phyloP scores from a whole-genome alignment of 2,797 vertebrate genomes.

The Pristis pectinata region DNA sequence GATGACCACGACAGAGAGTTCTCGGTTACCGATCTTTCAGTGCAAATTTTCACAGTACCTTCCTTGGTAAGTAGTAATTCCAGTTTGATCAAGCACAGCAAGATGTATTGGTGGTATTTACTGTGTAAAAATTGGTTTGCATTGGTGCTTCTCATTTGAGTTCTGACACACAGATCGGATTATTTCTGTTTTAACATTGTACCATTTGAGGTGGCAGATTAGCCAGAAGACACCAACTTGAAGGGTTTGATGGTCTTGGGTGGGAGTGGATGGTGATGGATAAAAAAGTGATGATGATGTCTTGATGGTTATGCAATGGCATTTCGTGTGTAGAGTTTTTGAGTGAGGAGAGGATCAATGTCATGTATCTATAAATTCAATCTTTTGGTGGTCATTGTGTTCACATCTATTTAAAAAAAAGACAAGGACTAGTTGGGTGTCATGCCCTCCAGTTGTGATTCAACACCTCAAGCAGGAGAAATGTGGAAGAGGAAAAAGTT shows the following conservation, averaged over 20 bases:
- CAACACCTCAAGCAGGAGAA: background rate
- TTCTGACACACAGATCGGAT: slow-evolving; percentile 37
- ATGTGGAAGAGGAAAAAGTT: background rate
- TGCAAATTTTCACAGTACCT: slow-evolving; percentile 95
- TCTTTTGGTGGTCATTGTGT: background rate
- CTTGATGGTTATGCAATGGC: background rate
- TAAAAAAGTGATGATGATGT: background rate
- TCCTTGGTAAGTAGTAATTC: slow-evolving; percentile 78
- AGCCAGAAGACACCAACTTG: no score
- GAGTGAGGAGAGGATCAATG: background rate
- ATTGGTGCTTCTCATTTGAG: slow-evolving; percentile 33
- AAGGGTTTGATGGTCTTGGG: no score
- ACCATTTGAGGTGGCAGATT: background rate
- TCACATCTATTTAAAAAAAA: background rate
- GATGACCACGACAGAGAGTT: slow-evolving; percentile 94
- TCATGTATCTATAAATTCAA: background rate
- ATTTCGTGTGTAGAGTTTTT: background rate
- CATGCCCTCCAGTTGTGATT: background rate
- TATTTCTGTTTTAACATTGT: background rate
- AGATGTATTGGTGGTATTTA: background rate
- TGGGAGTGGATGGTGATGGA: no score
- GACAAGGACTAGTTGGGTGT: background rate
- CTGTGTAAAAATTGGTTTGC: background rate
- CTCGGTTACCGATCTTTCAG: slow-evolving; percentile 91
- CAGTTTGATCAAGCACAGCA: slow-evolving; percentile 40